Base-by-base conservation (phyloP, 1,140 invertebrate species). In the Drosophila mayri region DNA sequence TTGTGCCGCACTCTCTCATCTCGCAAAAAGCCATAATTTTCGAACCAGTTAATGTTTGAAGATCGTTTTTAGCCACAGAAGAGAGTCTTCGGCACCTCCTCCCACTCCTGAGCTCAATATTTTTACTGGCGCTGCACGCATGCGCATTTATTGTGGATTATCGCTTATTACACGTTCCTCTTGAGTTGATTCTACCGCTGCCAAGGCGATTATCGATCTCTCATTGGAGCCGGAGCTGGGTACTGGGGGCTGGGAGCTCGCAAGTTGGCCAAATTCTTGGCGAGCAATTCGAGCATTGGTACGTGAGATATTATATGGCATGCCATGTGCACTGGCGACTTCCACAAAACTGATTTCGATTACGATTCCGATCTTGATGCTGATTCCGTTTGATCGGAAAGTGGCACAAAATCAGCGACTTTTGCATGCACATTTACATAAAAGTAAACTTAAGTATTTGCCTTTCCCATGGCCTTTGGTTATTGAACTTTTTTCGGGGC, bases 101-200 rank as follows among this genome's bases (percentile, higher is more conserved):
- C 60, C 59, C 9, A 49, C 18, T 68, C 70, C 76, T 32, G 46
- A 35, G 37, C 14, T 44, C 18, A 54, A 55, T 40, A 58, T 20
- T 44, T 37, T 71, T 78, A n/a, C 64, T 65, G 70, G 57, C 60
- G 68, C 68, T 82, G 76, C 79, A 83, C 81, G 72, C 60, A 87
- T 82, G 81, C 81, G 68, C 76, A 87, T 81, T 77, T 86, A 78
- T 67, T 79, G 80, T 77, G 74, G 74, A 77, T 77, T 77, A 77
- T 77, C 74, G 74, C 74, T 77, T 76, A 77, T 77, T 77, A 79
- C 61, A 79, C 52, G 66, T 71, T 76, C 50, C 43, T 32, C 50
- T 46, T 25, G 67, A 72, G 57, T 76, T 63, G 66, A 59, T 66
- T 80, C 65, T 32, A 11, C 49, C 49, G 49, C 47, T 65, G 63